phyloP scores from a whole-genome alignment of 2,797 vertebrate species.

The Clarias platycephalus region DNA sequence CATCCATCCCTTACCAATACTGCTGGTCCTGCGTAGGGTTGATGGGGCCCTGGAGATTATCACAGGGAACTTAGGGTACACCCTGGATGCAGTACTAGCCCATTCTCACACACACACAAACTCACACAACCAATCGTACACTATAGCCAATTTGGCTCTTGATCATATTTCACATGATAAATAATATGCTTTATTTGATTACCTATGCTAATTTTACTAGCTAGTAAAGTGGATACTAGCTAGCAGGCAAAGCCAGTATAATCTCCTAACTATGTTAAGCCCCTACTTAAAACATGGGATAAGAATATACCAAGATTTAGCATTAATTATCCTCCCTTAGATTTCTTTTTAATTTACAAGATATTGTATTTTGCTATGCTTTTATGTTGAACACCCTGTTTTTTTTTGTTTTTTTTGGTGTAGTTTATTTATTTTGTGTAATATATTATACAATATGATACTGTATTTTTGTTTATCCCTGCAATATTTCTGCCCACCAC shows the following conservation, averaged over 20 bases:
- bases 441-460: neutral
- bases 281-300: neutral
- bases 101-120: too few relatives aligned
- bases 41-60: neutral
- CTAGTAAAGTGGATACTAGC: neutral
- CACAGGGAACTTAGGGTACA: too few relatives aligned
- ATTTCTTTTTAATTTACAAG: neutral
- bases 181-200: neutral
- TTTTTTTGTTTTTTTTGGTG: too few relatives aligned
- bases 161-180: neutral
- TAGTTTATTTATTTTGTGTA: neutral
- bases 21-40: neutral
- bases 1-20: neutral
- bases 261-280: neutral
- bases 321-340: neutral
- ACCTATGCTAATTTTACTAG: neutral
- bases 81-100: too few relatives aligned
- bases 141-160: neutral
- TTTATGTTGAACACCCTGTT: neutral
- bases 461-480: slow-evolving; percentile 9
- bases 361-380: neutral
- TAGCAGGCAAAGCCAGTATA: neutral
- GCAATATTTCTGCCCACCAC: slow-evolving; percentile 19
- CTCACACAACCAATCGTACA: too few relatives aligned
- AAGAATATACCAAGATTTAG: neutral